These are phyloP conservation scores for Girardinus metallicus DNA, from an alignment of 2,797 vertebrate species.

Conservation along the genomic window DNA sequence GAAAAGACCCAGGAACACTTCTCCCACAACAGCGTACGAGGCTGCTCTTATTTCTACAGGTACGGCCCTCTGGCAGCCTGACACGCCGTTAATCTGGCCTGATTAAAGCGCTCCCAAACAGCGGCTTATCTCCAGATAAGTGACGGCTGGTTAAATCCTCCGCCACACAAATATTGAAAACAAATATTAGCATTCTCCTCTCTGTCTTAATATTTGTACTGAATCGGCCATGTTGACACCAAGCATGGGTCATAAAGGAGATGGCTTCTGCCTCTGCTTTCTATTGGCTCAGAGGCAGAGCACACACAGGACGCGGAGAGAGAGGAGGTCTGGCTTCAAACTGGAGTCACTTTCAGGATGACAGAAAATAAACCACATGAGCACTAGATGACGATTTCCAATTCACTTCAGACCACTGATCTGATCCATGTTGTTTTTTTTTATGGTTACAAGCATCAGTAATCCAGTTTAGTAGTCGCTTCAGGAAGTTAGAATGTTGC, in stretches of 20 bases:
- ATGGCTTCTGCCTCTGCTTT: conserved; percentile 8
- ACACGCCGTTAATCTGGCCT: conserved; percentile 38
- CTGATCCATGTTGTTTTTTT: background rate
- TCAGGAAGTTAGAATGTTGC: too few relatives aligned
- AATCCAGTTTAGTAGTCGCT: too few relatives aligned
- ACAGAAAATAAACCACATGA: background rate
- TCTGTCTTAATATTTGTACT: conserved; percentile 43
- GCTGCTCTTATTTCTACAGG: conserved; percentile 99
- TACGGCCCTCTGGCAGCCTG: conserved; percentile 42
- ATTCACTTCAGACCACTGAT: background rate
- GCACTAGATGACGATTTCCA: background rate
- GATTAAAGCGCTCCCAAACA: conserved; percentile 59
- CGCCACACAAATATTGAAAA: conserved; percentile 35
- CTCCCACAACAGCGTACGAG: conserved; percentile 97
- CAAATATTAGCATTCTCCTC: conserved; percentile 58
- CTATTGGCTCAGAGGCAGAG: conserved; percentile 1
- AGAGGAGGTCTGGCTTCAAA: background rate
- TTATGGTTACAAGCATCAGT: too few relatives aligned
- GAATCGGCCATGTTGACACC: conserved; percentile 19
- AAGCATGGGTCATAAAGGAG: conserved; percentile 34
- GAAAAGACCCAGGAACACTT: conserved; percentile 97
- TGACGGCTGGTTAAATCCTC: conserved; percentile 43
- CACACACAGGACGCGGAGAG: background rate
- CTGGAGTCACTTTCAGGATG: background rate
- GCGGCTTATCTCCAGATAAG: conserved; percentile 61